Evolutionary conservation across 2,888 invertebrate species (phyloP), one percentile per base, ranked within the genome.

Genomic region (Acronicta psi): DNA sequence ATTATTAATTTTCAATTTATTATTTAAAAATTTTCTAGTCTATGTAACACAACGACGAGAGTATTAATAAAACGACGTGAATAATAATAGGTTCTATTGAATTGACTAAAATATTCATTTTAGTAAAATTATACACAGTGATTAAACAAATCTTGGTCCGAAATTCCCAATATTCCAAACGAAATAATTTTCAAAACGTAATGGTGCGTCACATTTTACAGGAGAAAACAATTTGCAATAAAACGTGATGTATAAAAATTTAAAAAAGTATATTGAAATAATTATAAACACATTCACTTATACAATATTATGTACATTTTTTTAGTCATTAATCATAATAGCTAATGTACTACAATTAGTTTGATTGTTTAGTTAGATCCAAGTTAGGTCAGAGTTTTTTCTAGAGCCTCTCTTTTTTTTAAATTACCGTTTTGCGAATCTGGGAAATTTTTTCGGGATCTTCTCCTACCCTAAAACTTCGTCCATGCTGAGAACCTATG

Each of bases 201-300:
- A 55, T 38, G 62, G 71, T 53, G 69, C 67, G 55, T 43, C 36
- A 46, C 5, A 25, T 37, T 52, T 20, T 36, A 49, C 49, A 56
- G 69, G 52, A 56, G 16, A 42, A 46, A 55, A 31, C 8, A 25
- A 9, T 52, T 34, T 10, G 17, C 18, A 69, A 69, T 70, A 20
- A 69, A 70, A 70, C 67, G 61, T 8, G 23, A 50, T 53, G 25
- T 66, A 71, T 52, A 58, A 64, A 71, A 71, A 42, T n/a, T n/a
- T 58, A 50, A 60, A 72, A 63, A 58, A 59, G 7, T 71, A 52
- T 71, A 64, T 64, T 71, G n/a, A 41, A 41, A 40, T 53, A 37
- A 53, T n/a, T n/a, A n/a, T 46, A 44, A 55, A 25, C 45, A 70
- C 42, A 43, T 58, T 71, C 53, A 67, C 63, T 13, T 40, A 45